Conservation (phyloP, 2,113 vertebrate genomes). For the Ranitomeya variabilis region DNA sequence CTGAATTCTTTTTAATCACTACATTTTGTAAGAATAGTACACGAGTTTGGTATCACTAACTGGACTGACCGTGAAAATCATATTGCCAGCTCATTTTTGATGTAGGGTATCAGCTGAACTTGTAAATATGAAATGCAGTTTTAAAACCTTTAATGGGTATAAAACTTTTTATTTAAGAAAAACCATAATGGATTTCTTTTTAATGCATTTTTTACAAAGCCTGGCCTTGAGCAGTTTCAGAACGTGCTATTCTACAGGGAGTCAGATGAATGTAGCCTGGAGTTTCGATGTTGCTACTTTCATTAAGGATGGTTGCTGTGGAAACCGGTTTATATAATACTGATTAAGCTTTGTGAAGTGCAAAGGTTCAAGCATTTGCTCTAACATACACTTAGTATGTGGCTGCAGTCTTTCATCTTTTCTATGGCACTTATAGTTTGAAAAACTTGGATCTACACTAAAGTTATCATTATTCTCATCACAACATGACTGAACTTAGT, state of each 20-base stretch:
- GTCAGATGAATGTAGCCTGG: slow-evolving; percentile 8
- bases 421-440: not conserved
- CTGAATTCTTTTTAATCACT: too few relatives aligned
- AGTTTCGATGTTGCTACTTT: not conserved
- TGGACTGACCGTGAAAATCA: too few relatives aligned
- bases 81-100: not conserved
- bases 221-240: not conserved
- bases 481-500: not conserved
- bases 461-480: not conserved
- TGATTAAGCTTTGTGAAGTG: not conserved
- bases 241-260: not conserved
- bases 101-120: not conserved
- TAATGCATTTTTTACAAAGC: not conserved
- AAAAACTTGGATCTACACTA: not conserved
- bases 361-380: slow-evolving; percentile 1
- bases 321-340: slow-evolving; percentile 25
- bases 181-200: not conserved
- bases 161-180: not conserved
- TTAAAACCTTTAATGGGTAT: not conserved
- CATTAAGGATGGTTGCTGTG: slow-evolving; percentile 8
- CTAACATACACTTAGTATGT: not conserved
- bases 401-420: not conserved
- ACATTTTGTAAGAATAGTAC: too few relatives aligned
- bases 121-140: not conserved
- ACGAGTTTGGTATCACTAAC: too few relatives aligned